Conservation (phyloP, 2,797 vertebrate genomes). For the Pseudomugil gertrudae region DNA sequence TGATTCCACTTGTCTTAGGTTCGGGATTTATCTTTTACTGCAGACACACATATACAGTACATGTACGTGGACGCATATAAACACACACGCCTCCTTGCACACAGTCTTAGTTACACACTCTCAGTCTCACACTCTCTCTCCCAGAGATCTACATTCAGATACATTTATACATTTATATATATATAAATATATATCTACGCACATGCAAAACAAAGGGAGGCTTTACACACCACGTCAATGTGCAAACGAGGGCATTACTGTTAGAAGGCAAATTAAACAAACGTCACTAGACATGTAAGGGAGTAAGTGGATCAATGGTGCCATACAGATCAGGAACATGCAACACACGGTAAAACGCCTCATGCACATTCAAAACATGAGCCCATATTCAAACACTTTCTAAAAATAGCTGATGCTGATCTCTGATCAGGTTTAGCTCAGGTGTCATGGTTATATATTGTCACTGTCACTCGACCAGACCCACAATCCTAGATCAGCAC, state of each 20-base stretch:
- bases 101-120: slow-evolving; percentile 19
- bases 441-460: slow-evolving; percentile 34
- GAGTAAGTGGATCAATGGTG: slow-evolving; percentile 68
- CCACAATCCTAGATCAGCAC: slow-evolving; percentile 59
- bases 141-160: slow-evolving; percentile 54
- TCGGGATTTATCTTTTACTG: slow-evolving; percentile 81
- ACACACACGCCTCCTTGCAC: slow-evolving; percentile 19
- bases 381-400: slow-evolving; percentile 66
- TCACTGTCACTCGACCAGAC: slow-evolving; percentile 55
- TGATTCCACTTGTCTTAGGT: slow-evolving; percentile 84
- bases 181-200: slow-evolving; percentile 58
- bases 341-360: slow-evolving; percentile 49
- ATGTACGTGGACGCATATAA: slow-evolving; percentile 37
- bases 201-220: slow-evolving; percentile 81
- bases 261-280: slow-evolving; percentile 73
- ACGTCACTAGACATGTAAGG: slow-evolving; percentile 74
- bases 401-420: slow-evolving; percentile 66
- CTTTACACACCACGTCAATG: slow-evolving; percentile 81
- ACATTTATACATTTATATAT: neutral
- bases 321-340: slow-evolving; percentile 64
- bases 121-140: slow-evolving; percentile 45
- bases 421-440: slow-evolving; percentile 62
- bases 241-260: slow-evolving; percentile 85
- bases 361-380: slow-evolving; percentile 67
- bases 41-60: slow-evolving; percentile 77